Conservation (phyloP, 2,797 vertebrate genomes). For the Girardinus metallicus region DNA sequence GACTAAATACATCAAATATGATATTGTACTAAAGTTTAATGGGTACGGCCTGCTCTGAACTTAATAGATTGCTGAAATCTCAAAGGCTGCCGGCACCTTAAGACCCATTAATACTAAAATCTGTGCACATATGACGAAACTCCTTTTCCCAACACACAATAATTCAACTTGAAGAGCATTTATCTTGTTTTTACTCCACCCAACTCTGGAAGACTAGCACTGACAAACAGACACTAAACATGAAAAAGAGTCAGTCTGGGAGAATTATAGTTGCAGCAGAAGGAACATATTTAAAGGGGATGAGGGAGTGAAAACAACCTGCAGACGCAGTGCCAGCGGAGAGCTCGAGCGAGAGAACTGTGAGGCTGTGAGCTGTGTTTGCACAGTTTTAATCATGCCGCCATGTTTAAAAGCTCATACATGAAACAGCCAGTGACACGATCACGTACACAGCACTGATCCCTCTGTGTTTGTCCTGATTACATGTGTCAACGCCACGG, state of each 20-base stretch:
- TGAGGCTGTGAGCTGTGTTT: conserved; percentile 31
- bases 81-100: neutral
- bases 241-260: conserved; percentile 24
- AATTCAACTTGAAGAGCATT: conserved; percentile 50
- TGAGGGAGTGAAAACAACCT: conserved; percentile 30
- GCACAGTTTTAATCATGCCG: conserved; percentile 37
- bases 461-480: conserved; percentile 34
- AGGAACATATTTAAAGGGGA: conserved; percentile 19
- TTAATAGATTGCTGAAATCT: conserved; percentile 10
- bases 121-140: conserved; percentile 44
- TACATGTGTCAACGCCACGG: conserved; percentile 39
- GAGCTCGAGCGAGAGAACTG: conserved; percentile 21
- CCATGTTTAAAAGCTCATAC: conserved; percentile 22
- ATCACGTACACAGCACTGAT: conserved; percentile 20
- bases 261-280: conserved; percentile 21
- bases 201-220: conserved; percentile 34
- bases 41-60: conserved; percentile 12
- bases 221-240: conserved; percentile 28
- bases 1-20: neutral
- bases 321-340: conserved; percentile 23
- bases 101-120: conserved; percentile 52
- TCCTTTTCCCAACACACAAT: conserved; percentile 35
- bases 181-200: conserved; percentile 52
- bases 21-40: conserved; percentile 7
- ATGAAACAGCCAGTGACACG: conserved; percentile 35